A percentile compares a stretch with the other conserved stretches of the same genome.
Evolutionary conservation across 2,888 invertebrate genomes (phyloP).

Genomic region (Drosophila demipolita): DNA sequence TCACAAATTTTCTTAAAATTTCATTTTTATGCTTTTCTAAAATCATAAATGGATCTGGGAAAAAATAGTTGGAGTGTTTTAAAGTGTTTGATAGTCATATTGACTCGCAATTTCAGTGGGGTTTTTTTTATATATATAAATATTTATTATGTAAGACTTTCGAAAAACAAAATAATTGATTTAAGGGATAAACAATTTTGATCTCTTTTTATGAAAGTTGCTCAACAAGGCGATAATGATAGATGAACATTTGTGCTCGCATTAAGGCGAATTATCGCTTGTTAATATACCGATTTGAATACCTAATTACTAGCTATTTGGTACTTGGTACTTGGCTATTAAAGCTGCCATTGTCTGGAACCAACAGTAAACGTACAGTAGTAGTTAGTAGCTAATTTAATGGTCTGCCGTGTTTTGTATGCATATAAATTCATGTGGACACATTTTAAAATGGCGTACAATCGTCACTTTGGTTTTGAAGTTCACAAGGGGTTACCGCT

Average conservation of each 20-base stretch:
- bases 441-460: slow-evolving; percentile 38
- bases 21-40: neutral
- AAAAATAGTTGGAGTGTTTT: neutral
- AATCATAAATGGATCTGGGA: neutral
- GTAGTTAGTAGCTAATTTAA: slow-evolving; percentile 26
- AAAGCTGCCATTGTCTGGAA: slow-evolving; percentile 1
- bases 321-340: neutral
- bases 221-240: neutral
- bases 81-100: neutral
- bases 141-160: neutral
- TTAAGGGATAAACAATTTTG: neutral
- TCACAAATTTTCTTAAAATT: neutral
- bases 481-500: slow-evolving; percentile 26
- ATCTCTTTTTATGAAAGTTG: neutral
- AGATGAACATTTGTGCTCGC: neutral
- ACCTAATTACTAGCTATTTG: slow-evolving; percentile 18
- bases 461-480: slow-evolving; percentile 23
- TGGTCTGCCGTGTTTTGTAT: slow-evolving; percentile 20
- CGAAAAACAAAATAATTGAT: neutral
- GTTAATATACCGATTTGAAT: slow-evolving; percentile 32
- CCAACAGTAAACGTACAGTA: neutral
- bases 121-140: neutral
- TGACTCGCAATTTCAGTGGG: neutral
- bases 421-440: neutral
- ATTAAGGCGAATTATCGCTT: slow-evolving; percentile 18